Evolutionary conservation across 2,888 invertebrate genomes (phyloP).

Genomic region (Eurytoma californica): DNA sequence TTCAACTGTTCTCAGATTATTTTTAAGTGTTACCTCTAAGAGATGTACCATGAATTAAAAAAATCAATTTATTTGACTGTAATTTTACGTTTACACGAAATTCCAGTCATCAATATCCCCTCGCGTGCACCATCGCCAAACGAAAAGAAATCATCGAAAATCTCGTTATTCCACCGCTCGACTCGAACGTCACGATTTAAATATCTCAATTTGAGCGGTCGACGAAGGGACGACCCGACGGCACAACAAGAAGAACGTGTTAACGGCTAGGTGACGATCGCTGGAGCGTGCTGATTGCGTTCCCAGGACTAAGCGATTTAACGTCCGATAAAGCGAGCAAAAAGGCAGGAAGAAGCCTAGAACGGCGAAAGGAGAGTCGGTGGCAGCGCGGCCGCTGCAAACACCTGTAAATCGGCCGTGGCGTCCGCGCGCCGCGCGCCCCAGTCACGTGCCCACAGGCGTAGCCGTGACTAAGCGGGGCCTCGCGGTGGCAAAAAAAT

Average conservation of each 20-base stretch:
- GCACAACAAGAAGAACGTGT: conserved; percentile 18
- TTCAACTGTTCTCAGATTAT: no score
- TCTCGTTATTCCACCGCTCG: background rate
- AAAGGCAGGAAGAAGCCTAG: conserved; percentile 56
- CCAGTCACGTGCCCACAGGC: conserved; percentile 70
- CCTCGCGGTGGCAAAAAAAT: conserved; percentile 61
- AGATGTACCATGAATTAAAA: no score
- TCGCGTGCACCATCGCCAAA: no score
- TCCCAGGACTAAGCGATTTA: conserved; percentile 66
- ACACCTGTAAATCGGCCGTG: conserved; percentile 67
- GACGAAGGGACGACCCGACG: background rate
- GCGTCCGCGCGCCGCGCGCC: background rate
- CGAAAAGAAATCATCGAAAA: no score
- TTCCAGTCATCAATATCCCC: no score
- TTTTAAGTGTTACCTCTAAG: no score
- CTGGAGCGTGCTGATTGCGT: conserved; percentile 50
- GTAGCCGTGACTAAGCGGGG: conserved; percentile 69
- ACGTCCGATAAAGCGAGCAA: conserved; percentile 59
- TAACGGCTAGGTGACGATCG: conserved; percentile 36
- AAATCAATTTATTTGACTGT: background rate
- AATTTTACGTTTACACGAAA: background rate
- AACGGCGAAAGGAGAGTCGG: conserved; percentile 45
- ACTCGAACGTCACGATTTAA: conserved; percentile 29
- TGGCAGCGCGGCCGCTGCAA: conserved; percentile 61
- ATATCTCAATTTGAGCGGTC: conserved; percentile 20